Conservation (phyloP, 1,140 invertebrate species). For the Coelopa frigida region DNA sequence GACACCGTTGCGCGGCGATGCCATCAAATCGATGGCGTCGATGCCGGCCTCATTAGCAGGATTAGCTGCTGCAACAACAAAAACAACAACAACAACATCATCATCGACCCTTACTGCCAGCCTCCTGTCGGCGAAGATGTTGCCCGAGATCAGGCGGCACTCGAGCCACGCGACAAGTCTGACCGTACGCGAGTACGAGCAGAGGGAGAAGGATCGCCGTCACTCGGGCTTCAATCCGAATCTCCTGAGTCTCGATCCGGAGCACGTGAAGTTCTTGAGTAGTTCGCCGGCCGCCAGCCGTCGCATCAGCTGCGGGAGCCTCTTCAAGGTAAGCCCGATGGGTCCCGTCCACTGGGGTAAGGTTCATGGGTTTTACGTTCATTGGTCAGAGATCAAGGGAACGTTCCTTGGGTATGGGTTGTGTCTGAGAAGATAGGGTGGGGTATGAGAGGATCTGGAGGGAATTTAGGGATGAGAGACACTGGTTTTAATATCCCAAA, state of each 20-base stretch:
- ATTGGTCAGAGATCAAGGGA: too few species aligned
- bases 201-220: conserved; percentile 45
- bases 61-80: conserved; percentile 13
- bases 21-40: conserved; percentile 20
- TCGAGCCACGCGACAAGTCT: conserved; percentile 42
- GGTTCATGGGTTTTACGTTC: too few species aligned
- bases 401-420: too few species aligned
- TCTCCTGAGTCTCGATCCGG: conserved; percentile 51
- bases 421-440: too few species aligned
- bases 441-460: too few species aligned
- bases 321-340: conserved; percentile 57
- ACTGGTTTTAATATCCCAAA: conserved; percentile 11
- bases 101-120: conserved; percentile 17
- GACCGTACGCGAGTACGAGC: conserved; percentile 40
- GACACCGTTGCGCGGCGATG: conserved; percentile 51
- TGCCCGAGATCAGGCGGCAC: conserved; percentile 36
- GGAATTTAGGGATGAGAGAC: too few species aligned
- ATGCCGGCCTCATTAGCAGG: neutral
- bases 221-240: conserved; percentile 53
- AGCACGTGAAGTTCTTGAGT: conserved; percentile 53
- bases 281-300: conserved; percentile 67
- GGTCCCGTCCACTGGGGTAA: too few species aligned
- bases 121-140: conserved; percentile 20
- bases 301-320: conserved; percentile 69
- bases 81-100: too few species aligned